Conservation (phyloP, 2,113 vertebrate genomes). For the Melospiza melodia region DNA sequence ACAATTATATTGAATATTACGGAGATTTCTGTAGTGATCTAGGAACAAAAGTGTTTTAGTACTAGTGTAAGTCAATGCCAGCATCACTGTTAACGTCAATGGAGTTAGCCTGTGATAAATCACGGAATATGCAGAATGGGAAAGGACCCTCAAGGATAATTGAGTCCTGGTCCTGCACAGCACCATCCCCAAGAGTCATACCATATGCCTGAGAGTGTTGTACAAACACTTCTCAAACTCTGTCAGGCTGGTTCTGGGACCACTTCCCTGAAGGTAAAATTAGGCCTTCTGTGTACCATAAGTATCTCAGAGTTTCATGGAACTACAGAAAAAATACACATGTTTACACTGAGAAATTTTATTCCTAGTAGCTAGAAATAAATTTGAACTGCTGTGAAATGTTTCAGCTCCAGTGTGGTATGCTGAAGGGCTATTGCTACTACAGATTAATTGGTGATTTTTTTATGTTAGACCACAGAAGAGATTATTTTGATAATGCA, state of each 20-base stretch:
- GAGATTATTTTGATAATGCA: not conserved
- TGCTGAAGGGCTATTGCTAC: not conserved
- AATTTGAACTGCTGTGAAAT: not conserved
- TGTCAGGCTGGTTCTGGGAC: not conserved
- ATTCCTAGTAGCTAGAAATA: not conserved
- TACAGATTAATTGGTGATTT: not conserved
- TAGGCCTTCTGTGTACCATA: not conserved
- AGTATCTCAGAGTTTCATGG: not conserved
- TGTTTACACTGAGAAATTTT: not conserved
- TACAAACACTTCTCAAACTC: not conserved
- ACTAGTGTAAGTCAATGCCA: not conserved
- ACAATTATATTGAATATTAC: not conserved
- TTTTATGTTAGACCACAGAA: not conserved
- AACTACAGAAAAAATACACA: not conserved
- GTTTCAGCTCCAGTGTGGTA: not conserved
- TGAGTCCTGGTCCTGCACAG: not conserved
- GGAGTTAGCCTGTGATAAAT: not conserved
- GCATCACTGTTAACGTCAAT: not conserved
- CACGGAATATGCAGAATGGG: not conserved
- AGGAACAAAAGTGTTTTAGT: not conserved
- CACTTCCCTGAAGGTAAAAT: not conserved
- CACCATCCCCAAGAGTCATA: not conserved
- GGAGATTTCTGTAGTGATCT: not conserved
- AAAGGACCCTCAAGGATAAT: not conserved
- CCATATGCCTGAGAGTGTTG: not conserved